Evolutionary conservation across 2,797 vertebrate species (phyloP).

Genomic region (Enteromius fasciolatus): DNA sequence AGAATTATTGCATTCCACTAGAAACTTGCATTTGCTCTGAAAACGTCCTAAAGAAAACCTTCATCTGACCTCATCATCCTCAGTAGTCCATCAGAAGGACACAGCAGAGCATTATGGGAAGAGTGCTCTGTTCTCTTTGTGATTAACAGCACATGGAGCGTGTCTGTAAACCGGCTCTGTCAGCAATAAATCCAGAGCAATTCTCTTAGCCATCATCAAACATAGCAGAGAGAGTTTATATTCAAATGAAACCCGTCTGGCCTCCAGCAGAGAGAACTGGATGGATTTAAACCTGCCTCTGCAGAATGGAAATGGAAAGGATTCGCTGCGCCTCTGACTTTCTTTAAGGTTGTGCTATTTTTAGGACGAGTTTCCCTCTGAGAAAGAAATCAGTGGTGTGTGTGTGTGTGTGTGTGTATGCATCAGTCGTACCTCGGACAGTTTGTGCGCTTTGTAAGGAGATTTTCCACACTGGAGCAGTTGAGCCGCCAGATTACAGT

Average conservation of each 20-base stretch:
- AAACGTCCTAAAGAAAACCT: not conserved
- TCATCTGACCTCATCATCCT: not conserved
- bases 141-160: not conserved
- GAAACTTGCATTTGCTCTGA: not conserved
- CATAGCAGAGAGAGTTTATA: not conserved
- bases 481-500: conserved; percentile 94
- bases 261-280: not conserved
- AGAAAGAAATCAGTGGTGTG: conserved; percentile 48
- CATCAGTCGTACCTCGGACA: conserved; percentile 84
- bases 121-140: not conserved
- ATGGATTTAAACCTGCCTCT: not conserved
- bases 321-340: not conserved
- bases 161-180: not conserved
- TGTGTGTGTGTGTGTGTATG: not conserved
- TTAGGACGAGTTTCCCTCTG: conserved; percentile 67
- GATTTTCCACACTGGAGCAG: conserved; percentile 95
- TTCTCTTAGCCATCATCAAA: not conserved
- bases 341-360: conserved; percentile 74
- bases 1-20: not conserved
- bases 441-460: conserved; percentile 88
- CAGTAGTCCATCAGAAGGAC: not conserved
- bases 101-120: not conserved
- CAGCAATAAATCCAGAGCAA: not conserved
- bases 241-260: not conserved
- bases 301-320: not conserved